Percentiles rank a stretch among this genome's conserved stretches.
phyloP scores from a whole-genome alignment of 2,113 vertebrate species.

The Macrotus californicus region DNA sequence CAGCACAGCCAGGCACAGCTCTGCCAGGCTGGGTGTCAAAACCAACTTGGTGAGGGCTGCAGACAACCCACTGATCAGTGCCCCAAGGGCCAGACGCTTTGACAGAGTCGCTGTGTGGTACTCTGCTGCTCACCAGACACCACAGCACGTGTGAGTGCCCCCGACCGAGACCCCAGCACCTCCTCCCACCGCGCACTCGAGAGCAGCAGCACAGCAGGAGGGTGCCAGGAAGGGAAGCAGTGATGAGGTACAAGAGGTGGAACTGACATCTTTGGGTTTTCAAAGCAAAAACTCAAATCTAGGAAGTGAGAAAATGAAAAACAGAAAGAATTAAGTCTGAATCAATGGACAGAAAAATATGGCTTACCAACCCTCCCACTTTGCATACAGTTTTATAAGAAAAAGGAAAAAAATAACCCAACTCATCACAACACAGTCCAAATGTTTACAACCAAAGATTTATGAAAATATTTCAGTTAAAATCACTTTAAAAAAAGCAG shows the following conservation, averaged over 20 bases:
- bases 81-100: background rate
- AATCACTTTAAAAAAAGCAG: slow-evolving; percentile 69
- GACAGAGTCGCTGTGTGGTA: background rate
- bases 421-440: slow-evolving; percentile 68
- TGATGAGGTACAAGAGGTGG: slow-evolving; percentile 56
- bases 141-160: background rate
- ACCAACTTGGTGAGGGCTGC: background rate
- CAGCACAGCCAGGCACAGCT: background rate
- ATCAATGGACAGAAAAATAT: slow-evolving; percentile 74
- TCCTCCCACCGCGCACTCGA: background rate
- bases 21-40: background rate
- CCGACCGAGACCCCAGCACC: background rate
- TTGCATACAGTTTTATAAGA: slow-evolving; percentile 74
- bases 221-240: background rate
- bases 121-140: background rate
- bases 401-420: slow-evolving; percentile 46
- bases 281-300: slow-evolving; percentile 56
- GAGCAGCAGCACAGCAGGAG: slow-evolving; percentile 9
- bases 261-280: slow-evolving; percentile 69
- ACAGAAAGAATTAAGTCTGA: slow-evolving; percentile 57
- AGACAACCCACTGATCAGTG: background rate
- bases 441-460: slow-evolving; percentile 75
- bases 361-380: slow-evolving; percentile 76
- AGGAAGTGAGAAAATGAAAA: slow-evolving; percentile 45
- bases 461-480: slow-evolving; percentile 79